phyloP scores from a whole-genome alignment of 2,888 invertebrate genomes.

The Tenthredo notha region DNA sequence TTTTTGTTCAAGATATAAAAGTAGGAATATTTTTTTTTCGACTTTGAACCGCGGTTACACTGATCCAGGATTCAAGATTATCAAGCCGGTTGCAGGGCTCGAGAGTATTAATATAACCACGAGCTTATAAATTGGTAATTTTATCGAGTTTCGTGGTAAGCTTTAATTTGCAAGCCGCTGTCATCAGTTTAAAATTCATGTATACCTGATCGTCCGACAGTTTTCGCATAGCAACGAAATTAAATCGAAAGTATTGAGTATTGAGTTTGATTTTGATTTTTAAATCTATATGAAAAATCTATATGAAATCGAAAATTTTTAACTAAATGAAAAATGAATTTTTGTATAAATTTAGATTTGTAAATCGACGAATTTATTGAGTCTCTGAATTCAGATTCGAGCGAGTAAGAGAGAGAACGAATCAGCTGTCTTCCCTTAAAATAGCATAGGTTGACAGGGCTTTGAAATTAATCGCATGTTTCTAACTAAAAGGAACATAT shows the following conservation, averaged over 20 bases:
- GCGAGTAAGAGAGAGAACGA: not conserved
- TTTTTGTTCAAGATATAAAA: not conserved
- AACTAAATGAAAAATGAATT: not conserved
- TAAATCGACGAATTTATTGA: not conserved
- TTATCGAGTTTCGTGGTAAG: not conserved
- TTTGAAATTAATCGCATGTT: conserved; percentile 27
- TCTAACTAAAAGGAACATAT: conserved; percentile 26
- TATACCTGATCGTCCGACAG: not conserved
- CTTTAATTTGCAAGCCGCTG: not conserved
- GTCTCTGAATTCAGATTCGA: not conserved
- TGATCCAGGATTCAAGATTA: not conserved
- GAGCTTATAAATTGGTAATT: not conserved
- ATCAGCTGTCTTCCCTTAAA: conserved; percentile 25
- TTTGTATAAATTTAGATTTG: not conserved
- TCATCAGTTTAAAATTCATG: too few relatives aligned
- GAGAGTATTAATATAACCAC: not conserved
- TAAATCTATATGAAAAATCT: not conserved
- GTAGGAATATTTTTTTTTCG: not conserved
- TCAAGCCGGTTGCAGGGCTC: not conserved
- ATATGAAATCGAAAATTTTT: not conserved
- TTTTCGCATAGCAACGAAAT: not conserved
- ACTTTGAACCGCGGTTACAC: not conserved
- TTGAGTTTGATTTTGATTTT: not conserved
- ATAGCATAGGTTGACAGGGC: conserved; percentile 17
- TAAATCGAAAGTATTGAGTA: not conserved